These are phyloP conservation scores for Menidia menidia DNA, from an alignment of 2,797 vertebrate species.

Conservation along the genomic window DNA sequence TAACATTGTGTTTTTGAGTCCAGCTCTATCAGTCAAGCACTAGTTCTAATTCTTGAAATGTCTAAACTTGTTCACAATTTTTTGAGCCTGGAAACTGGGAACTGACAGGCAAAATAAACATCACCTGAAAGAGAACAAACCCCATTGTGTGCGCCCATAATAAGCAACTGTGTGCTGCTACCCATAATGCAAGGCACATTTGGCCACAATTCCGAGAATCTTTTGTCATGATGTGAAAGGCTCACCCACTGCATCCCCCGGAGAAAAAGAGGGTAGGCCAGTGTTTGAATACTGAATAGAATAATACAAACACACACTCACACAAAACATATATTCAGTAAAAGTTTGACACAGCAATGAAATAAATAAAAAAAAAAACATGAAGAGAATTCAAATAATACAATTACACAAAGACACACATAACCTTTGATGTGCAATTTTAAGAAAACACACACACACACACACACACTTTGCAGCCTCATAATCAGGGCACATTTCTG, in stretches of 20 bases:
- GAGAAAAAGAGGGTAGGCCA: constrained; percentile 10
- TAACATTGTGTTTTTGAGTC: constrained; percentile 52
- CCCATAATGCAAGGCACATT: constrained; percentile 4
- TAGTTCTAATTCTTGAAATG: constrained; percentile 11
- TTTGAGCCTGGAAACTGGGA: constrained; percentile 11
- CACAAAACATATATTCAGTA: constrained; percentile 45
- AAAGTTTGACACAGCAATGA: constrained; percentile 30
- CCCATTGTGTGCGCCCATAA: not conserved
- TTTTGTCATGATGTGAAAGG: not conserved
- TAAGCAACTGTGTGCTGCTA: constrained; percentile 14
- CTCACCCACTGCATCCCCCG: not conserved
- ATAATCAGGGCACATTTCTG: constrained; percentile 9
- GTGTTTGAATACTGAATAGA: constrained; percentile 43
- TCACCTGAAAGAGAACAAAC: constrained; percentile 1
- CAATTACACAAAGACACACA: constrained; percentile 35
- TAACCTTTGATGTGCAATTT: constrained; percentile 8
- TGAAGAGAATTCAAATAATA: constrained; percentile 43
- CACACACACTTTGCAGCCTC: constrained; percentile 1
- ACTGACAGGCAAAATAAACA: constrained; percentile 3
- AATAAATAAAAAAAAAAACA: constrained; percentile 73
- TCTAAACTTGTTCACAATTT: not conserved
- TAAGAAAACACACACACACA: constrained; percentile 12
- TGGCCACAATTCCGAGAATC: not conserved
- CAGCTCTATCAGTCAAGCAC: constrained; percentile 52
- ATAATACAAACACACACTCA: constrained; percentile 37